Conservation (phyloP, 2,888 invertebrate genomes). For the Selenia dentaria region DNA sequence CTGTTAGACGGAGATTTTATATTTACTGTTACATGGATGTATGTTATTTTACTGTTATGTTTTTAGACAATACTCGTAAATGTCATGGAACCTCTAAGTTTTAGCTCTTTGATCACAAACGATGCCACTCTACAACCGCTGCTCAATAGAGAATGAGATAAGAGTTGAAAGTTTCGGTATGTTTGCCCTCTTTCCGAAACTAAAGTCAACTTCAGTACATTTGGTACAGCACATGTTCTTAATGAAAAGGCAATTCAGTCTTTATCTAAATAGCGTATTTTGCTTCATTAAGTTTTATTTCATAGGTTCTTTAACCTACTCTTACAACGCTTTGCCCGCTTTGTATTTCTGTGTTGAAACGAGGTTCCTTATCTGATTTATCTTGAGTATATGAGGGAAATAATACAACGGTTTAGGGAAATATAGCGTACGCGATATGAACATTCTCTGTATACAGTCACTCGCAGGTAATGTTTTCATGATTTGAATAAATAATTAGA, state of each 20-base stretch:
- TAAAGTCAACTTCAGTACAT: neutral
- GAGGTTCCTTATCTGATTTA: constrained; percentile 1
- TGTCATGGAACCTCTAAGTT: too few relatives aligned
- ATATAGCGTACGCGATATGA: neutral
- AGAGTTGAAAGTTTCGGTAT: neutral
- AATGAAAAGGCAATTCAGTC: constrained; percentile 4
- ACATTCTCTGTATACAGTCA: neutral
- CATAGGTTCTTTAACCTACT: constrained; percentile 6
- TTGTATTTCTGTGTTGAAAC: neutral
- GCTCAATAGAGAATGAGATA: too few relatives aligned
- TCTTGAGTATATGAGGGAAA: neutral
- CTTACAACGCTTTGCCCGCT: neutral
- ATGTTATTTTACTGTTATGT: too few relatives aligned
- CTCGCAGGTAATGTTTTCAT: neutral
- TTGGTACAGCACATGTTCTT: neutral
- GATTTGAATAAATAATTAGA: neutral
- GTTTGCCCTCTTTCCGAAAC: neutral
- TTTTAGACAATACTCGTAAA: too few relatives aligned
- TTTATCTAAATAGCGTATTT: constrained; percentile 13
- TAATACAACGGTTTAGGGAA: neutral
- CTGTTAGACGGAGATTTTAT: too few relatives aligned
- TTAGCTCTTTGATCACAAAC: too few relatives aligned
- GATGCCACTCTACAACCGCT: too few relatives aligned
- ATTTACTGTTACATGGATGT: too few relatives aligned
- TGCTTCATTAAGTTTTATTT: constrained; percentile 15